Base-by-base conservation (phyloP, 2,113 vertebrate species). In the Epinephelus fuscoguttatus region DNA sequence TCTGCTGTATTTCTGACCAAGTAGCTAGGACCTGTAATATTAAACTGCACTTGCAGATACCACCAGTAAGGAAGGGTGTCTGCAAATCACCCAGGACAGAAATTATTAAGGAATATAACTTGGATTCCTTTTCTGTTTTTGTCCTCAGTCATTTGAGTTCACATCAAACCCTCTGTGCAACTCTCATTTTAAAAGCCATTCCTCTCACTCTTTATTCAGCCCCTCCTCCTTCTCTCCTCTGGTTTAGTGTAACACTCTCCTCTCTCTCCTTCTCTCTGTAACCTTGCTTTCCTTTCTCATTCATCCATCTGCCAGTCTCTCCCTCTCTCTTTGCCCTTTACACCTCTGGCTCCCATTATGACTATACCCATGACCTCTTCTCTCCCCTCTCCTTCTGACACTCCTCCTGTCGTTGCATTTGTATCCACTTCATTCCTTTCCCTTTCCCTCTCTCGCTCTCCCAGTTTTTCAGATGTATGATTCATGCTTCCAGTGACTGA, bases 391-490 rank as follows among this genome's bases (percentile, higher is more conserved):
- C 55, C 40, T 40, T 55, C 14, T 69, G 47, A 70, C 56, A 64
- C 47, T 74, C 30, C 33, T 77, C 45, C 50, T 27, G 49, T 80
- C 67, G 66, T 89, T 75, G 63, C 45, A 70, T 78, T 84, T 81
- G 53, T 49, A 73, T 82, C 81, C 25, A 19, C 79, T 84, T 70
- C 2, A 53, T 82, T 76, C 68, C 63, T 57, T 42, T 60, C 42
- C 27, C n/a, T 47, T 60, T 45, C 66, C 53, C 47, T 25, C 25
- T 30, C 33, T 25, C 2, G 6, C 66, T 57, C 67, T 14, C 25
- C 27, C 79, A 42, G 45, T 80, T 75, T 87, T 74, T 78, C 72
- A 93, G 77, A 90, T 91, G 68, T 88, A 90, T 94, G 93, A 93
- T 93, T 94, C 74, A 91, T 84, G 81, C 71, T 77, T 83, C 75